These are phyloP conservation scores for Lepidocyrtinus sp. DNA, from an alignment of 2,888 invertebrate genomes.

Conservation along the genomic window DNA sequence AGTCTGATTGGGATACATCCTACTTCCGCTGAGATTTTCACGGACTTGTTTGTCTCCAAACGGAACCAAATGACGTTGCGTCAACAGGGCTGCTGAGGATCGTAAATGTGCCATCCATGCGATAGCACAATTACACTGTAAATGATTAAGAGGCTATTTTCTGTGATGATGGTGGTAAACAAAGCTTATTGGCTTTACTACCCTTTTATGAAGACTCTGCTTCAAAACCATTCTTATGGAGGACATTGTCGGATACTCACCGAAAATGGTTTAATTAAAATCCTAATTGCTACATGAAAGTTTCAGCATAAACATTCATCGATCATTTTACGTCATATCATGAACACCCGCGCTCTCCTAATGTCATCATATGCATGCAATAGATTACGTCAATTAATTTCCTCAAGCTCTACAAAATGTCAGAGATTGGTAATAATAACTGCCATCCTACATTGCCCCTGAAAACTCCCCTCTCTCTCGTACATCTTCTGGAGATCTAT, in stretches of 20 bases:
- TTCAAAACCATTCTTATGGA: constrained; percentile 20
- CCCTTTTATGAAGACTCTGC: constrained; percentile 35
- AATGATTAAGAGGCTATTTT: background rate
- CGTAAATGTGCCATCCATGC: background rate
- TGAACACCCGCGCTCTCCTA: too few relatives aligned
- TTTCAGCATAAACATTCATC: too few relatives aligned
- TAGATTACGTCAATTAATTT: too few relatives aligned
- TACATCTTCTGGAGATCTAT: too few relatives aligned
- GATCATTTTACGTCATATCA: too few relatives aligned
- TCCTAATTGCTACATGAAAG: too few relatives aligned
- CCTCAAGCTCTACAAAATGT: too few relatives aligned
- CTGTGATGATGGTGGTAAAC: background rate
- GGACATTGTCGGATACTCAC: constrained; percentile 34
- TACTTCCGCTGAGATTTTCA: constrained; percentile 77
- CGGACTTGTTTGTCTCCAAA: constrained; percentile 75
- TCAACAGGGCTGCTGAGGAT: constrained; percentile 39
- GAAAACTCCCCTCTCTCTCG: too few relatives aligned
- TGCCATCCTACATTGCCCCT: too few relatives aligned
- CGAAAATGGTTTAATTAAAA: constrained; percentile 33
- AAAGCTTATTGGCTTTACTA: background rate
- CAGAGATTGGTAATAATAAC: too few relatives aligned
- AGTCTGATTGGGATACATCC: constrained; percentile 78
- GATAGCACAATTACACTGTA: background rate
- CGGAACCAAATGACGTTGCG: constrained; percentile 72
- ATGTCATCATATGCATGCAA: too few relatives aligned